Evolutionary conservation across 2,888 invertebrate genomes (phyloP).

Genomic region (Xanthostigma xanthostigma): DNA sequence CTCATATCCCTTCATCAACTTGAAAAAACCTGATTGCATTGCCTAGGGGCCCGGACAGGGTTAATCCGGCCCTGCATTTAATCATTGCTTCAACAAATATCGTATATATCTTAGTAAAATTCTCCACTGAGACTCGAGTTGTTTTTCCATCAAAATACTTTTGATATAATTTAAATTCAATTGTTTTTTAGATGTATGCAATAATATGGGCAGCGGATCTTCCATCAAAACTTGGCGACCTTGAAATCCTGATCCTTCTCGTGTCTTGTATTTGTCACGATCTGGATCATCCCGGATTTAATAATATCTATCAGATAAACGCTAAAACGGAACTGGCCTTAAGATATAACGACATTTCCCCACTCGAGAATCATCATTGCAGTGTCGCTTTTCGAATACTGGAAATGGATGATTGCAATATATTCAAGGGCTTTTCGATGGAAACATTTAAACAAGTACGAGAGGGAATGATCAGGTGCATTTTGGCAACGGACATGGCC

Average conservation of each 20-base stretch:
- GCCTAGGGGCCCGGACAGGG: too few relatives aligned
- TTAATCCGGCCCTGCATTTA: neutral
- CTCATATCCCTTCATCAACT: too few relatives aligned
- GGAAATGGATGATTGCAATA: slow-evolving; percentile 66
- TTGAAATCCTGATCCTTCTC: slow-evolving; percentile 60
- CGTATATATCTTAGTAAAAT: neutral
- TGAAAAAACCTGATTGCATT: too few relatives aligned
- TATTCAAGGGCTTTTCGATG: slow-evolving; percentile 50
- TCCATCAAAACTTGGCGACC: slow-evolving; percentile 49
- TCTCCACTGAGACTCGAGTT: too few relatives aligned
- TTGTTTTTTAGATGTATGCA: slow-evolving; percentile 55
- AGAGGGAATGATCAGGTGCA: slow-evolving; percentile 66
- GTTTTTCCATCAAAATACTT: too few relatives aligned
- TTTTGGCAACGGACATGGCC: slow-evolving; percentile 65
- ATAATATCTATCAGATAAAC: slow-evolving; percentile 70
- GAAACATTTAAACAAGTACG: slow-evolving; percentile 48
- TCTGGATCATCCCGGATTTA: slow-evolving; percentile 62
- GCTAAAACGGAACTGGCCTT: slow-evolving; percentile 69
- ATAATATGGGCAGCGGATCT: slow-evolving; percentile 60
- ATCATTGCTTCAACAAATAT: neutral
- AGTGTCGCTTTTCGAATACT: slow-evolving; percentile 69
- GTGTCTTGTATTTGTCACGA: slow-evolving; percentile 72
- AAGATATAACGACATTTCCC: slow-evolving; percentile 70
- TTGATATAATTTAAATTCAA: too few relatives aligned
- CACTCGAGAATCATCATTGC: slow-evolving; percentile 75